Percentiles rank a stretch among this genome's conserved stretches.
Conservation (phyloP, 2,888 invertebrate genomes). For the Mythimna albipuncta region DNA sequence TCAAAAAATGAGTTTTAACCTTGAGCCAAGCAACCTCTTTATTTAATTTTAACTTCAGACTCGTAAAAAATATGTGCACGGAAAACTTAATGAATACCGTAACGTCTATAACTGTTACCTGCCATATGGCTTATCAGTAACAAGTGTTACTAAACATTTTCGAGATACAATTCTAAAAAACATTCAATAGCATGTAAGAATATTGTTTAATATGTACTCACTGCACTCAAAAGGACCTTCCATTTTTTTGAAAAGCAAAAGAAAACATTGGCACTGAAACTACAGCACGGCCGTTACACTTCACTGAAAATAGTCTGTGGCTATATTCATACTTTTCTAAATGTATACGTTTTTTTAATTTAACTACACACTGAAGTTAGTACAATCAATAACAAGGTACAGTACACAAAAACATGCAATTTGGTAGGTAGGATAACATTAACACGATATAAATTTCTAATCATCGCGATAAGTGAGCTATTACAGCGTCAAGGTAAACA, state of each 20-base stretch:
- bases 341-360: slow-evolving; percentile 68
- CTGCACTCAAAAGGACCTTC: slow-evolving; percentile 81
- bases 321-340: slow-evolving; percentile 80
- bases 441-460: slow-evolving; percentile 65
- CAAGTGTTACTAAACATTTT: slow-evolving; percentile 14
- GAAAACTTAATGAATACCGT: slow-evolving; percentile 20
- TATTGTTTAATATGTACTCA: slow-evolving; percentile 67
- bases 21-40: slow-evolving; percentile 39
- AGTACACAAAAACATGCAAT: slow-evolving; percentile 60
- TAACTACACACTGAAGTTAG: slow-evolving; percentile 80
- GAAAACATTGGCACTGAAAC: slow-evolving; percentile 66
- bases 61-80: slow-evolving; percentile 25
- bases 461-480: slow-evolving; percentile 58
- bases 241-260: slow-evolving; percentile 71
- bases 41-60: slow-evolving; percentile 15
- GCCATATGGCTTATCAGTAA: slow-evolving; percentile 67
- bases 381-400: slow-evolving; percentile 66
- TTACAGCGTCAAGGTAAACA: slow-evolving; percentile 72
- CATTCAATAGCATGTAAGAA: slow-evolving; percentile 5
- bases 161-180: slow-evolving; percentile 4
- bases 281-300: slow-evolving; percentile 75
- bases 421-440: slow-evolving; percentile 52
- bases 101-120: slow-evolving; percentile 33
- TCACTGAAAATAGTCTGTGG: slow-evolving; percentile 82
- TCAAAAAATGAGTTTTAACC: slow-evolving; percentile 37